These are phyloP conservation scores for Menura novaehollandiae DNA, from an alignment of 2,113 vertebrate genomes.

Conservation along the genomic window DNA sequence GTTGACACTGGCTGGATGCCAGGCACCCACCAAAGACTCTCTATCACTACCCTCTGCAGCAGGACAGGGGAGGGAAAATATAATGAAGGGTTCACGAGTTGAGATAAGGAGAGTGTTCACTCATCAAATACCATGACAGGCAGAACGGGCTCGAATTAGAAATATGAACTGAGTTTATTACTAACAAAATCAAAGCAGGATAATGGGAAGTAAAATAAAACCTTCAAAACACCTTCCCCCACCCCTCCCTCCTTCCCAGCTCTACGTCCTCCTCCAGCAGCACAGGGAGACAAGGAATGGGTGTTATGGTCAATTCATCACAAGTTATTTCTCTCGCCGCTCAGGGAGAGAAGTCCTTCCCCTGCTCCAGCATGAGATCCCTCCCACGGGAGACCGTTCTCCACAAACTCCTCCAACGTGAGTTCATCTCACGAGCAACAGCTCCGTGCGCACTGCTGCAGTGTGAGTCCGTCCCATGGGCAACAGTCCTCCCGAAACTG, in stretches of 20 bases:
- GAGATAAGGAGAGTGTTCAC: not conserved
- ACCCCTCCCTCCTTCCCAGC: not conserved
- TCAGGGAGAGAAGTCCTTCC: not conserved
- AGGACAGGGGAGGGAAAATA: not conserved
- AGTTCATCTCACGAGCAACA: not conserved
- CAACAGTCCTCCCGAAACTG: too few species aligned
- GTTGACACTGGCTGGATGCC: not conserved
- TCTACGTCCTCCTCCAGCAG: not conserved
- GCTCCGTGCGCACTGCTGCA: not conserved
- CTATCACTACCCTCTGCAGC: not conserved
- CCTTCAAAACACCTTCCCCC: not conserved
- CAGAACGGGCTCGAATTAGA: not conserved
- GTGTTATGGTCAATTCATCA: not conserved
- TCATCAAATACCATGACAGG: not conserved
- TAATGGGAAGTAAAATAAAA: not conserved
- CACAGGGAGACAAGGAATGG: not conserved
- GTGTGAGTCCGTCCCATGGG: not conserved
- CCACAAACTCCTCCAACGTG: fast-evolving
- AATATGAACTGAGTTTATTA: not conserved
- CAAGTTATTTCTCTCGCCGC: not conserved
- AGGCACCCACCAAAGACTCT: not conserved
- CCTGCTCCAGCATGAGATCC: not conserved
- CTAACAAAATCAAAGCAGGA: not conserved
- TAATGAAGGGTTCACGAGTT: not conserved
- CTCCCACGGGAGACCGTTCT: fast-evolving